Evolutionary conservation across 2,797 vertebrate genomes (phyloP), one percentile per base, ranked within the genome.

Genomic region (Danio choprae): DNA sequence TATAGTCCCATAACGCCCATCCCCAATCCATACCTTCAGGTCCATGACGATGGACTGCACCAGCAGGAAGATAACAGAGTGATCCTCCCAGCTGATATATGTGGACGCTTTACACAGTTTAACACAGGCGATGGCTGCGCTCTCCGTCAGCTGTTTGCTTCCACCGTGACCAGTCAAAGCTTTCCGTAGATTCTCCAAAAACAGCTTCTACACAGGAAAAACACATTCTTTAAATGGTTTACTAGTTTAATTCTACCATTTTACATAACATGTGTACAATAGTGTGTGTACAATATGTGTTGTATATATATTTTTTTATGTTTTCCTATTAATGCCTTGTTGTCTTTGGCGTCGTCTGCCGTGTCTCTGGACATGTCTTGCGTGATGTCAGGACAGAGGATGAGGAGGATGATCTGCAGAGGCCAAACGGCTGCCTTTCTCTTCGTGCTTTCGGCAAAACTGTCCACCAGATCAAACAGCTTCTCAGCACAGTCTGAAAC

Each of bases 351-450:
- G 84, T 98, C 97, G 51, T 97, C 96, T 68, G 97, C 95, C 0
- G 93, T 94, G 79, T 98, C 96, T 89, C 95, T 97, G 71, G 95
- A 96, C 91, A 98, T 97, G 59, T 96, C 96, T 87, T 98, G 97
- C 48, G 95, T 95, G 86, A 98, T 96, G 89, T 97, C 95, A 58
- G 97, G 97, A 88, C 97, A 98, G 80, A 99, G 94, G 86, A 99
- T 95, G 76, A 99, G 94, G 69, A 99, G 96, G 81, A 99, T 98
- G 89, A 98, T 99, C 86, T 98, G 97, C 58, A 99, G 91, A 0
- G 97, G 97, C 97, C 97, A 99, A 74, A 98, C 97, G 0, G 97
- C 97, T 16, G 96, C 97, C 91, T 98, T 98, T 88, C 97, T 94
- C 86, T 99, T 99, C 6, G 97, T 95, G 67, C 96, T 98, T 85